phyloP scores from a whole-genome alignment of 2,888 invertebrate genomes.

The Eupithecia inturbata region DNA sequence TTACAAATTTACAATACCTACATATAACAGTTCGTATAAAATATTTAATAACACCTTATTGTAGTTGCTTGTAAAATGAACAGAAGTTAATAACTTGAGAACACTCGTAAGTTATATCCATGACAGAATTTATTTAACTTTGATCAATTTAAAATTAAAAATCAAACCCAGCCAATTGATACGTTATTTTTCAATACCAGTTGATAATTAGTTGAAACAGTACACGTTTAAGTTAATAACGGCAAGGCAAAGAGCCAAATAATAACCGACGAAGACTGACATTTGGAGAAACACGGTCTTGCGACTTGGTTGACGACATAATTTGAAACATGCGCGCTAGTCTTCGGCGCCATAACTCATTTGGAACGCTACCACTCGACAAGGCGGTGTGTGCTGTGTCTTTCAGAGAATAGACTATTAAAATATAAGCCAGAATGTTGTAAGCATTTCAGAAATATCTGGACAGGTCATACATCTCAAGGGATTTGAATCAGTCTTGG shows the following conservation, averaged over 20 bases:
- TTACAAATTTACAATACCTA: neutral
- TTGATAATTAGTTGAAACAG: conserved; percentile 52
- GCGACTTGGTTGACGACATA: conserved; percentile 70
- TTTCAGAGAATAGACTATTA: conserved; percentile 37
- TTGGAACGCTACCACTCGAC: conserved; percentile 53
- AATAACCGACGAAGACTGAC: conserved; percentile 70
- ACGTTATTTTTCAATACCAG: conserved; percentile 46
- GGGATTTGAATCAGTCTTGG: conserved; percentile 24
- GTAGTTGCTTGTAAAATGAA: neutral
- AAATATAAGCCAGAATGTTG: conserved; percentile 25
- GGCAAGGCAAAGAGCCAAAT: conserved; percentile 75
- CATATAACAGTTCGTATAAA: too few relatives aligned
- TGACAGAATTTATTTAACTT: neutral
- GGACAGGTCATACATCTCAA: conserved; percentile 25
- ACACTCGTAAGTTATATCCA: neutral
- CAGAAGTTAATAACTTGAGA: neutral
- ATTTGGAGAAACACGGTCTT: conserved; percentile 70
- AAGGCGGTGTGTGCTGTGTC: conserved; percentile 44
- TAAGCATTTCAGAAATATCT: conserved; percentile 29
- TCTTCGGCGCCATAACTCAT: conserved; percentile 66
- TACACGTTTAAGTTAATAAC: conserved; percentile 65
- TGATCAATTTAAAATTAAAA: neutral
- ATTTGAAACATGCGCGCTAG: conserved; percentile 68
- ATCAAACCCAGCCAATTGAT: conserved; percentile 30
- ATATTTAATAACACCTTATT: neutral